Evolutionary conservation across 1,140 invertebrate genomes (phyloP), one percentile per base, ranked within the genome.

Genomic region (Drosophila grimshawi): DNA sequence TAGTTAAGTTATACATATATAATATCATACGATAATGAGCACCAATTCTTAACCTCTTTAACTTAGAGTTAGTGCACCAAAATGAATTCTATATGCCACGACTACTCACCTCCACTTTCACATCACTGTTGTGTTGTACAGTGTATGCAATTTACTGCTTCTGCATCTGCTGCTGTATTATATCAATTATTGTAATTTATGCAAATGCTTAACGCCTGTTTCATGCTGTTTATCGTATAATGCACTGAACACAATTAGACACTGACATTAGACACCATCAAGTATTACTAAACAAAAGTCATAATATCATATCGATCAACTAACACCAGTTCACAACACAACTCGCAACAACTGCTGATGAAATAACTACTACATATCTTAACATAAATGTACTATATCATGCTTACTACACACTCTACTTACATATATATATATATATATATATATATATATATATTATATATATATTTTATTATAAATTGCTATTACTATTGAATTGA

Each of bases 401-500:
- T 68, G 65, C 66, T 41, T 48, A 63, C 32, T 45, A 62, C 39
- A 46, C 66, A 62, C 3, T 43, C 10, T 43, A 48, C 56, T 48
- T 52, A 60, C 11, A 48, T 48, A 29, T 32, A 49, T 37, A 62
- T 52, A 45, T 32, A 43, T 46, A 52, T 33, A 45, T 3, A 43
- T 60, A 46, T 30, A 49, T 48, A 41, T 11, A 33, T 33, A 33
- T 33, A 5, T 33, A 33, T 33, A 33, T 19, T 19, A 61, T 33
- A 62, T n/a, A 33, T 57, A 11, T 4, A 60, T 53, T 6, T 32
- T 65, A 35, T 51, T 63, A 53, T 39, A 45, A 59, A 59, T 45
- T 60, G 43, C 39, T 72, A 48, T 51, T 67, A 73, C 37, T 73
- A 60, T 56, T 27, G 64, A 86, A 81, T 80, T 86, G 65, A 86